These are phyloP conservation scores for Spermophilus dauricus DNA, from an alignment of 2,113 vertebrate species.

Conservation along the genomic window DNA sequence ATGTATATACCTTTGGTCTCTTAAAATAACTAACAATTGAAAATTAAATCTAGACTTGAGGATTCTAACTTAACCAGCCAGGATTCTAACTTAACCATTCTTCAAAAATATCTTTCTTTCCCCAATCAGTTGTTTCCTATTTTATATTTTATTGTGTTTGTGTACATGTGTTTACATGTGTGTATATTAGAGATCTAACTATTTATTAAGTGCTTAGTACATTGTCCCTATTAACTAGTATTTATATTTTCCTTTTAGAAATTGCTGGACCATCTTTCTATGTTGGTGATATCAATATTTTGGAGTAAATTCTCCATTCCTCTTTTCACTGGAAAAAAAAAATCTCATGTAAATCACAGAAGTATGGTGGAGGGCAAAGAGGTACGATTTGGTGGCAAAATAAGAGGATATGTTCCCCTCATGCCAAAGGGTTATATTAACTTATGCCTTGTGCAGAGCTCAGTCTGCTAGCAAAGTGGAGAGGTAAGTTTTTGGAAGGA, in stretches of 20 bases:
- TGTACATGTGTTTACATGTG: too few species aligned
- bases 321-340: slow-evolving; percentile 6
- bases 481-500: neutral
- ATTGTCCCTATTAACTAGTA: neutral
- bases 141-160: neutral
- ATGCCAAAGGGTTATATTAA: neutral
- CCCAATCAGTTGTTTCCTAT: neutral
- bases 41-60: neutral
- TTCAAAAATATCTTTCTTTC: neutral
- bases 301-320: neutral
- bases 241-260: neutral
- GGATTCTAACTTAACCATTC: too few species aligned
- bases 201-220: neutral
- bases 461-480: neutral
- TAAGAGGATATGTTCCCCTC: neutral
- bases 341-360: neutral
- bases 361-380: too few species aligned
- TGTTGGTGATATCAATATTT: neutral
- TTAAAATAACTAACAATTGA: neutral
- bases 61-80: neutral
- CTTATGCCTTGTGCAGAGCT: neutral
- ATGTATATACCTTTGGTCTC: neutral
- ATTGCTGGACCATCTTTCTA: neutral
- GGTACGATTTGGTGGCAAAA: neutral
- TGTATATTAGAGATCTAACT: too few species aligned